Evolutionary conservation across 2,113 vertebrate species (phyloP).

Genomic region (Zosterops borbonicus): DNA sequence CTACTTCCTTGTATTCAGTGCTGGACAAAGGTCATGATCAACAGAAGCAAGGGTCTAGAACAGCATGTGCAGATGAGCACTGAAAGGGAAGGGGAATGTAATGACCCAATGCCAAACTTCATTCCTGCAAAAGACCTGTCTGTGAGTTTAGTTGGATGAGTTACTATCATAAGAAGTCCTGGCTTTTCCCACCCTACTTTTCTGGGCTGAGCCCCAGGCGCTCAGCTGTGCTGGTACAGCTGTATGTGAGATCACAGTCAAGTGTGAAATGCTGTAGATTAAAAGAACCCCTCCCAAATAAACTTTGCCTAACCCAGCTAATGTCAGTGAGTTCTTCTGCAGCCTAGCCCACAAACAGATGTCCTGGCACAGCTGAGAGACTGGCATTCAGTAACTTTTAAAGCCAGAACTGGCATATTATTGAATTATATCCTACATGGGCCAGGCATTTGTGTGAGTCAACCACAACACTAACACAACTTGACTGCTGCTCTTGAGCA

Average conservation of each 20-base stretch:
- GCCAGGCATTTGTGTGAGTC: conserved; percentile 27
- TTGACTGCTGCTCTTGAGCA: conserved; percentile 7
- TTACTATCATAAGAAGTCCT: conserved; percentile 1
- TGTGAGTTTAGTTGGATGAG: not conserved
- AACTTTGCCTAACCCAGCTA: conserved; percentile 39
- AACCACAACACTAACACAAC: conserved; percentile 12
- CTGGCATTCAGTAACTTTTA: conserved; percentile 20
- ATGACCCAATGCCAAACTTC: not conserved
- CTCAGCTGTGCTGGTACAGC: conserved; percentile 59
- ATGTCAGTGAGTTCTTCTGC: conserved; percentile 32
- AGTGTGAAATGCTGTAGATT: not conserved
- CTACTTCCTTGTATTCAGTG: not conserved
- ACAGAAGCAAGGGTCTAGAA: not conserved
- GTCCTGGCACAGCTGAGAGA: conserved; percentile 37
- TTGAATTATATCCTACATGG: conserved; percentile 5
- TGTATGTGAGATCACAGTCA: conserved; percentile 57
- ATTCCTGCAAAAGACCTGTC: not conserved
- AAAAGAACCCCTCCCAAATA: conserved; percentile 37
- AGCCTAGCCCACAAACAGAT: conserved; percentile 58
- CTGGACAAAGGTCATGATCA: not conserved
- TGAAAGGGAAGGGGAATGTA: not conserved
- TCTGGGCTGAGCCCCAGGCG: not conserved
- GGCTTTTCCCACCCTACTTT: not conserved
- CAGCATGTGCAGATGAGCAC: not conserved
- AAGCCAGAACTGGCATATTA: conserved; percentile 39